Conservation (phyloP, 1,140 invertebrate genomes). For the Arctopsyche grandis region DNA sequence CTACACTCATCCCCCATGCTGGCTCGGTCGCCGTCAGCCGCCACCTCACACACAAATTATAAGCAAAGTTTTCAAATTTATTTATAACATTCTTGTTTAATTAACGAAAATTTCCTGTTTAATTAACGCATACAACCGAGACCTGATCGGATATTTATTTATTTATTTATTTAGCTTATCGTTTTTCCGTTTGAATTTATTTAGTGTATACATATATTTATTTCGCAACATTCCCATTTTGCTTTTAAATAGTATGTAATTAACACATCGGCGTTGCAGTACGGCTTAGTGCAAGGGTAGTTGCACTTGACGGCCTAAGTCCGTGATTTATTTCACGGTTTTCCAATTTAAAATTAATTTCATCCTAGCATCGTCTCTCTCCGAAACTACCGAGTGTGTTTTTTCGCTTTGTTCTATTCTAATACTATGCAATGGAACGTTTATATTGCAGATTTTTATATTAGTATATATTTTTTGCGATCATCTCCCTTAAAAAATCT, state of each 20-base stretch:
- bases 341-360: conserved; percentile 55
- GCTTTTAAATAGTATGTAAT: not conserved
- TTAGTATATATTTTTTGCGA: conserved; percentile 9
- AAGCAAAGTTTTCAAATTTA: conserved; percentile 55
- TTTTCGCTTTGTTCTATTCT: not conserved
- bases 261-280: conserved; percentile 16
- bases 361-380: not conserved
- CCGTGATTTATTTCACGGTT: conserved; percentile 50
- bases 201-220: not conserved
- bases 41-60: conserved; percentile 53
- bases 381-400: not conserved
- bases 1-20: not conserved
- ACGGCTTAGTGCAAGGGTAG: conserved; percentile 6
- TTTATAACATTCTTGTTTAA: conserved; percentile 56
- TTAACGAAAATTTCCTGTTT: conserved; percentile 54
- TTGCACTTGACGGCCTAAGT: conserved; percentile 38
- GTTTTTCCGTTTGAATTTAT: not conserved
- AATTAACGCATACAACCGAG: conserved; percentile 51
- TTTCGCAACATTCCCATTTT: conserved; percentile 2
- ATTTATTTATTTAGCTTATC: too few relatives aligned
- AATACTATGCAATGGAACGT: conserved; percentile 19
- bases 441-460: conserved; percentile 17
- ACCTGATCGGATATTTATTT: conserved; percentile 16
- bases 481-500: not conserved
- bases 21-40: not conserved